These are phyloP conservation scores for Remorina albescens DNA, from an alignment of 2,797 vertebrate species.

Conservation along the genomic window DNA sequence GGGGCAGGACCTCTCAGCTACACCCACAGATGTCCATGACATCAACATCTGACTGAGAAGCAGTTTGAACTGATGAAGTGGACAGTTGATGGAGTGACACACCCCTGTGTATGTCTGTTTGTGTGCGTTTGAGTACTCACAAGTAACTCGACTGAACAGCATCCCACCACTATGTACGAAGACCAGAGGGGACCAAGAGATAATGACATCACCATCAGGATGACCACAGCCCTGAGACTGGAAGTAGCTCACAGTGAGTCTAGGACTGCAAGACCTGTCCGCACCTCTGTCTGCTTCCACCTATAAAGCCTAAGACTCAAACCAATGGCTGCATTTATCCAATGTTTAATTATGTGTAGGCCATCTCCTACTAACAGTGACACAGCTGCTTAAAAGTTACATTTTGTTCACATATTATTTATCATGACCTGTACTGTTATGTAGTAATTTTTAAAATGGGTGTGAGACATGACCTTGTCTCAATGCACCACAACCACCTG, in stretches of 20 bases:
- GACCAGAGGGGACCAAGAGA: not conserved
- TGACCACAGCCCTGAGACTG: not conserved
- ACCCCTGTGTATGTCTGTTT: constrained; percentile 1
- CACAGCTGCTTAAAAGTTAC: not conserved
- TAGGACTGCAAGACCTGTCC: not conserved
- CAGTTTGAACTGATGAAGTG: constrained; percentile 5
- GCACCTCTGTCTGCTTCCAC: not conserved
- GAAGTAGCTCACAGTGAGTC: not conserved
- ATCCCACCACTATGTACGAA: not conserved
- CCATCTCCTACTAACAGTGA: not conserved
- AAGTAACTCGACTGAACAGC: constrained; percentile 5
- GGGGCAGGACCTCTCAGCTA: constrained; percentile 90
- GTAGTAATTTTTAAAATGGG: not conserved
- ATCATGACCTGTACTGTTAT: constrained; percentile 11
- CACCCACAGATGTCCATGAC: constrained; percentile 94
- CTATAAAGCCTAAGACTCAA: not conserved
- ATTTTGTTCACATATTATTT: constrained; percentile 6
- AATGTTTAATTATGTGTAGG: too few species aligned
- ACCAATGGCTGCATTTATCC: not conserved
- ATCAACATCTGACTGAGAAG: constrained; percentile 90
- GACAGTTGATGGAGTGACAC: too few species aligned
- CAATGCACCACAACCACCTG: too few species aligned
- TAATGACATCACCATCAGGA: not conserved
- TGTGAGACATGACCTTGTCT: not conserved
- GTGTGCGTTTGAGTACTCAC: not conserved